Evolutionary conservation across 2,888 invertebrate species (phyloP).

Genomic region (Limnephilus auricula): DNA sequence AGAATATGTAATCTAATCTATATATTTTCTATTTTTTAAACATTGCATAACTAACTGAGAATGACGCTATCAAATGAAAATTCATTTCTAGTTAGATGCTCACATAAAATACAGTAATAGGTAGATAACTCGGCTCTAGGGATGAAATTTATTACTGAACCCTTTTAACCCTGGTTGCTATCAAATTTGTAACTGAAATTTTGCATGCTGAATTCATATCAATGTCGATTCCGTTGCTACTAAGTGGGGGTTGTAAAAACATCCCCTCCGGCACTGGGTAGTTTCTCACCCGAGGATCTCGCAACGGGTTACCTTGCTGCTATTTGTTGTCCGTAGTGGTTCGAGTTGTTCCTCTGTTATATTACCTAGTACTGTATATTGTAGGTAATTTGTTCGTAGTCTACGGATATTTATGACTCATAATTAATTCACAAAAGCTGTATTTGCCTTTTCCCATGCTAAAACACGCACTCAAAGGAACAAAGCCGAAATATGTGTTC

Average conservation of each 20-base stretch:
- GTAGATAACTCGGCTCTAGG: constrained; percentile 20
- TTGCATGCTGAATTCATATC: constrained; percentile 60
- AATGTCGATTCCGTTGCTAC: constrained; percentile 55
- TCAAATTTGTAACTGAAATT: constrained; percentile 60
- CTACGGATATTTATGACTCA: background rate
- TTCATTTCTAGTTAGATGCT: background rate
- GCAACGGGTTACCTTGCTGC: background rate
- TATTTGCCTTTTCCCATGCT: no score
- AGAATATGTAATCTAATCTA: background rate
- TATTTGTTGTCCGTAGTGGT: background rate
- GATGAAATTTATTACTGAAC: constrained; percentile 41
- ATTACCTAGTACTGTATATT: no score
- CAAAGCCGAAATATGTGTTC: no score
- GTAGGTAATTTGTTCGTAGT: background rate
- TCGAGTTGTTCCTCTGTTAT: background rate
- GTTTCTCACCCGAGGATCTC: constrained; percentile 17
- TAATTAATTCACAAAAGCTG: no score
- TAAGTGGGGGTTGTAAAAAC: constrained; percentile 56
- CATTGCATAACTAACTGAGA: background rate
- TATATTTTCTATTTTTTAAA: background rate
- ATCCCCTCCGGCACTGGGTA: constrained; percentile 11
- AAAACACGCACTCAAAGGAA: no score
- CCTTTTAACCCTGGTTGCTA: constrained; percentile 56
- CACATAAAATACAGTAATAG: background rate
- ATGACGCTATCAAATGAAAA: background rate